A percentile compares a stretch with the other conserved stretches of the same genome.
Evolutionary conservation across 2,113 vertebrate genomes (phyloP).

Genomic region (Phyllostomus discolor): DNA sequence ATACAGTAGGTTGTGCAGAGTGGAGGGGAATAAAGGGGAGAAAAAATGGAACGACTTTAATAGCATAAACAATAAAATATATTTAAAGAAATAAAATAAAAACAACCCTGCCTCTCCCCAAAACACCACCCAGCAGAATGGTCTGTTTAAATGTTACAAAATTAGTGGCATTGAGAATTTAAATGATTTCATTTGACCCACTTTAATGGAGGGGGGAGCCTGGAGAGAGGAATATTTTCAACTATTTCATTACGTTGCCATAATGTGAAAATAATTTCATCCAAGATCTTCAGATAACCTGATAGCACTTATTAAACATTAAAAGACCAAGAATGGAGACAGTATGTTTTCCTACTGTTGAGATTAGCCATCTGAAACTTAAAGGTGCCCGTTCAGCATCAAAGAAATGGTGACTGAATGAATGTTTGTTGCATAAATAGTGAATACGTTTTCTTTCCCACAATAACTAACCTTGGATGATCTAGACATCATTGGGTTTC

Average conservation of each 20-base stretch:
- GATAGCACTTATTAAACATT: background rate
- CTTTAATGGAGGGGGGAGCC: background rate
- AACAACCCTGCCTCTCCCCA: background rate
- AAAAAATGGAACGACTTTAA: no score
- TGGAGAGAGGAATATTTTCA: background rate
- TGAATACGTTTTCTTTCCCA: background rate
- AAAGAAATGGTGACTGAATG: background rate
- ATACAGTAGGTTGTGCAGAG: no score
- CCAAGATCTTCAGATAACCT: background rate
- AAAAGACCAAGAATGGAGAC: background rate
- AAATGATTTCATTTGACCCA: background rate
- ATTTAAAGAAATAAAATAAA: background rate
- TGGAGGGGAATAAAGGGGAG: no score
- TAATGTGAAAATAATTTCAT: background rate
- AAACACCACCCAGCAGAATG: background rate
- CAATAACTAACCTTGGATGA: background rate
- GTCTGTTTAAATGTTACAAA: background rate
- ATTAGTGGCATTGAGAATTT: background rate
- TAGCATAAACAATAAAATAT: no score
- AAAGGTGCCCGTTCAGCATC: background rate
- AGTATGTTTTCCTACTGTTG: background rate
- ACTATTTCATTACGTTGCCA: background rate
- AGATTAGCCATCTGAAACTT: background rate
- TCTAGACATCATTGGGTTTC: background rate
- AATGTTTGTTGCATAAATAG: background rate